A percentile compares a stretch with the other conserved stretches of the same genome.
Conservation (phyloP, 2,113 vertebrate species). For the Ciconia boyciana region DNA sequence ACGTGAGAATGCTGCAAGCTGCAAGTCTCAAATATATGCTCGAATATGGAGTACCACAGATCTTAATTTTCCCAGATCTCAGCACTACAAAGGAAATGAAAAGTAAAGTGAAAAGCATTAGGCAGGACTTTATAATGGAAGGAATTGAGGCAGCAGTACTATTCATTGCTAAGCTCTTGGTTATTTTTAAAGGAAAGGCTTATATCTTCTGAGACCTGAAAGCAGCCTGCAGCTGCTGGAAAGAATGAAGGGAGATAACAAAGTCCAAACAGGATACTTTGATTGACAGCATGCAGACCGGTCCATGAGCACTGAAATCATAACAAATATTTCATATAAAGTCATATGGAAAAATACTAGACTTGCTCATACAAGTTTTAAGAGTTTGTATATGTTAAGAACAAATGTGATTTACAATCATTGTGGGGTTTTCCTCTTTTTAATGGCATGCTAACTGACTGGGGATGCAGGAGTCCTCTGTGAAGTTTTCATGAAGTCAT, state of each 20-base stretch:
- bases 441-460: not conserved
- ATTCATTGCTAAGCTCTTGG: conserved; percentile 56
- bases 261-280: conserved; percentile 33
- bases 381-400: not conserved
- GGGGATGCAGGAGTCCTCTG: not conserved
- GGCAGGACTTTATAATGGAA: conserved; percentile 30
- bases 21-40: conserved; percentile 20
- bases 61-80: conserved; percentile 56
- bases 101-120: conserved; percentile 54
- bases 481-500: not conserved
- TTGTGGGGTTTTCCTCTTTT: not conserved
- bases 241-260: conserved; percentile 49
- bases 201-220: conserved; percentile 51
- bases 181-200: conserved; percentile 58
- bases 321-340: not conserved
- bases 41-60: conserved; percentile 23
- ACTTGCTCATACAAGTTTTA: not conserved
- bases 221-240: conserved; percentile 42
- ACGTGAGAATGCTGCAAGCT: conserved; percentile 25
- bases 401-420: not conserved
- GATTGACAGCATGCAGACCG: conserved; percentile 18
- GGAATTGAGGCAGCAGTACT: conserved; percentile 52
- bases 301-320: not conserved
- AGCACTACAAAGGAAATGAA: conserved; percentile 52
- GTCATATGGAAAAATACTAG: not conserved